A percentile compares a stretch with the other conserved stretches of the same genome.
These are phyloP conservation scores for Dysmachus trigonus DNA, from an alignment of 2,888 invertebrate genomes.

Conservation along the genomic window DNA sequence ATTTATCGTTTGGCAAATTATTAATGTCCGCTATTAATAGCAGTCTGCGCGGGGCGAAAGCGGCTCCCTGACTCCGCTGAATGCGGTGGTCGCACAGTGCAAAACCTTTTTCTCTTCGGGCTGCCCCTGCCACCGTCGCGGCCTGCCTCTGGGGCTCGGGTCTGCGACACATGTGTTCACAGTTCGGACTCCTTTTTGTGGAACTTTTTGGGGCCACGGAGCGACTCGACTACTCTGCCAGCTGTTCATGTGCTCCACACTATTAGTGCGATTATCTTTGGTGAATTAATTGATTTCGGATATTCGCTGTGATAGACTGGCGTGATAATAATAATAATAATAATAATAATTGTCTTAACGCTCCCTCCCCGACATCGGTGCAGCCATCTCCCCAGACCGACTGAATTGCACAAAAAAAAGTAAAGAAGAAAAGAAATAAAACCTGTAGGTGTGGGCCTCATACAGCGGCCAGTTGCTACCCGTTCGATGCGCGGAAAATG, in stretches of 20 bases:
- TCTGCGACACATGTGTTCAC: slow-evolving; percentile 21
- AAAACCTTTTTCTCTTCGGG: not conserved
- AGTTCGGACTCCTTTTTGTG: slow-evolving; percentile 13
- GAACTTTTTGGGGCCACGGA: not conserved
- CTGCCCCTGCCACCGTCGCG: not conserved
- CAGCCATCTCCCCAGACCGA: not conserved
- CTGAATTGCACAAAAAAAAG: not conserved
- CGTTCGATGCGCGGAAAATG: not conserved
- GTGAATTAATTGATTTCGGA: not conserved
- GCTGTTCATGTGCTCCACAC: not conserved
- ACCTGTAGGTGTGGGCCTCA: not conserved
- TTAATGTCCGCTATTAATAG: slow-evolving; percentile 19
- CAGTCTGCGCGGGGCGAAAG: not conserved
- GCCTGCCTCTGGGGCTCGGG: too few relatives aligned
- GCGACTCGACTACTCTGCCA: not conserved
- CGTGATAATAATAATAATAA: not conserved
- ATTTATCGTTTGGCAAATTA: slow-evolving; percentile 16
- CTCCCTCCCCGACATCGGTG: not conserved
- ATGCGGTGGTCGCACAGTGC: not conserved
- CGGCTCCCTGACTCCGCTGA: not conserved
- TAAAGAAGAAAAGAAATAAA: not conserved
- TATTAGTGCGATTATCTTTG: not conserved
- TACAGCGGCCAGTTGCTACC: not conserved
- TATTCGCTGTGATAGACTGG: not conserved
- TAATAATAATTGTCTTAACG: not conserved